Base-by-base conservation (phyloP, 2,113 vertebrate genomes). In the Alces alces region DNA sequence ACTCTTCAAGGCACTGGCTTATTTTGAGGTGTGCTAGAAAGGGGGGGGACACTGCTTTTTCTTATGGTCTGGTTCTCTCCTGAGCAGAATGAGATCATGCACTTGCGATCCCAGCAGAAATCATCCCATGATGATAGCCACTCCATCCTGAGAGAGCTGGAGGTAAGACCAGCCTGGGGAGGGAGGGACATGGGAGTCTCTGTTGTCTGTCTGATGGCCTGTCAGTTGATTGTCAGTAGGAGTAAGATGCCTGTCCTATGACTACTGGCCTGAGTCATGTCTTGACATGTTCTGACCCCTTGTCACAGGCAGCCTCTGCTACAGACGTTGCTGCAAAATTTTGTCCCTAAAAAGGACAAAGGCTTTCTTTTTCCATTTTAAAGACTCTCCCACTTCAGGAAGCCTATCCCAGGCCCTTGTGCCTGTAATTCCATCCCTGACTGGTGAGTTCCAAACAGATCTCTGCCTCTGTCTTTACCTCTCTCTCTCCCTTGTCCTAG, bases 81-180 rank as follows among this genome's bases (percentile, higher is more conserved):
- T 11, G 0, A 70, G 6, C 95, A 99, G 99, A 82, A 98, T 0
- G 97, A 98, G 15, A 98, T 98, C 55, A 1, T 1, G 0, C 2
- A 8, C 54, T 16, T 98, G 13, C 6, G 1, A 0, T 82, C 0
- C 1, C 96, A 98, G 23, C 84, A 91, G 83, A 94, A 98, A 0
- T 0, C 3, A 0, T 82, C 7, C 0, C 90, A 98, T 0, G 95
- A 78, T 2, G 2, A 57, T 12, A 60, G 0, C 16, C 7, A 5
- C 6, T 21, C 1, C 0, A 0, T 15, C 12, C 27, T 98, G 95
- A 94, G 23, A 47, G 30, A 98, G 73, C 28, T 98, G 94, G 98
- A 99, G 98, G 98, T 99, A 90, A 5, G 89, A 82, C 0, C 2
- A 0, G 36, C 36, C 23, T 3, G 13, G 14, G 11, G 36, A 21